Base-by-base conservation (phyloP, 2,797 vertebrate species). In the Lepus townsendii region DNA sequence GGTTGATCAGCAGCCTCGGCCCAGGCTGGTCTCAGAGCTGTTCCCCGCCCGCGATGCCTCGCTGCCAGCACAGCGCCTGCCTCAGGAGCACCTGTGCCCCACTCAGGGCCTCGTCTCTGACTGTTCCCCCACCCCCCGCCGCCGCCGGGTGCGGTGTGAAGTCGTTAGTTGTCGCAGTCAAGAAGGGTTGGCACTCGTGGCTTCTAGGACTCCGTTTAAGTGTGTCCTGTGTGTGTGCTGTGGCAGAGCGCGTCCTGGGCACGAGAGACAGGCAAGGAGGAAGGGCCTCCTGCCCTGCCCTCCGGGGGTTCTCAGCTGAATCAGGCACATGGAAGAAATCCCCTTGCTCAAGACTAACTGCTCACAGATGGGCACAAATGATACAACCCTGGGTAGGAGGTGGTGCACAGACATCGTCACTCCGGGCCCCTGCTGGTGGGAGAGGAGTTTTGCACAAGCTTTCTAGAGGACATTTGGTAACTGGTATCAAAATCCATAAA, bases 271-370 rank as follows among this genome's bases (percentile, higher is more conserved):
- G 8, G 8, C 5, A 2, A 35, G 42, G 47, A 50, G 14, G n/a
- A 75, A 66, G 94, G 93, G 19, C 54, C 27, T 88, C 32, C 83
- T 14, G 14, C 83, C 76, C 83, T 62, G 68, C 85, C 89, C 52
- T 92, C 17, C 0, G 42, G 91, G 79, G 90, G 54, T 85, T 84
- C 71, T 86, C 85, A 35, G 69, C 88, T 92, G 85, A 94, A 94
- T 95, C 72, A 80, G 79, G 62, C 73, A 90, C 92, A 93, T 20
- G 69, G 38, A 92, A 75, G 62, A 93, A 60, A 84, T 52, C 50
- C 68, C 62, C 84, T 94, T 95, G 87, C 84, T 94, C 85, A 94
- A 94, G 89, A 93, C 82, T 62, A 84, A 94, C 62, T 93, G 76
- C 82, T 93, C 83, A 68, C 22, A 95, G 83, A 93, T 96, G 75